phyloP scores from a whole-genome alignment of 1,140 invertebrate genomes.

The Matsumurasca onukii region DNA sequence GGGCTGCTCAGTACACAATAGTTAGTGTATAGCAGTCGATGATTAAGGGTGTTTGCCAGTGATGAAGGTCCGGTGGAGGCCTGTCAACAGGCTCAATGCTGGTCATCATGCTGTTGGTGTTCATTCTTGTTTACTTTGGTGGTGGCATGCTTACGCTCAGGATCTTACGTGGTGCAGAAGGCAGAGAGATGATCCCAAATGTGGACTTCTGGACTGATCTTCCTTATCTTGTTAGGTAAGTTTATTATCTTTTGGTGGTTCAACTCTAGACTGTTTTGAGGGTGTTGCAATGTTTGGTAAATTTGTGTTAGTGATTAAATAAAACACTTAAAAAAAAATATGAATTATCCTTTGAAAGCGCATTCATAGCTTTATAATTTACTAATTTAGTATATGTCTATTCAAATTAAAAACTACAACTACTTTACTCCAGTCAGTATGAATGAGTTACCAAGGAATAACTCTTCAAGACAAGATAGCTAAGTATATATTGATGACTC shows the following conservation, averaged over 20 bases:
- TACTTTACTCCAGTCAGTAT: not conserved
- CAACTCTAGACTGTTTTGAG: not conserved
- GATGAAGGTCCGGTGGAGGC: conserved; percentile 1
- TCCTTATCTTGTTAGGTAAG: conserved; percentile 43
- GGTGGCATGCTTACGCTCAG: conserved; percentile 42
- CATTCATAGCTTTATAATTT: not conserved
- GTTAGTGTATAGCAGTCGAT: too few relatives aligned
- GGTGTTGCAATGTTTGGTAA: not conserved
- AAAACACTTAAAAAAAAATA: not conserved
- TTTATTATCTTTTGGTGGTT: not conserved
- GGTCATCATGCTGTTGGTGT: conserved; percentile 28
- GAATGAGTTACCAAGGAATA: too few relatives aligned
- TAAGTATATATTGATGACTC: too few relatives aligned
- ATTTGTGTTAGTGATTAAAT: not conserved
- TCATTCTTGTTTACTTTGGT: conserved; percentile 38
- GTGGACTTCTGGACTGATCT: conserved; percentile 47
- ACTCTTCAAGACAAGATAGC: too few relatives aligned
- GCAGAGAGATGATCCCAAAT: conserved; percentile 47
- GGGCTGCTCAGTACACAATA: too few relatives aligned
- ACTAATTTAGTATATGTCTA: not conserved
- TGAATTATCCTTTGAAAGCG: too few relatives aligned
- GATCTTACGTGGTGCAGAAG: conserved; percentile 44
- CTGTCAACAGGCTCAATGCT: conserved; percentile 22
- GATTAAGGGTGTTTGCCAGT: not conserved
- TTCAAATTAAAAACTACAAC: not conserved